Evolutionary conservation across 1,140 invertebrate genomes (phyloP), one percentile per base, ranked within the genome.

Genomic region (Trichonephila clavata): DNA sequence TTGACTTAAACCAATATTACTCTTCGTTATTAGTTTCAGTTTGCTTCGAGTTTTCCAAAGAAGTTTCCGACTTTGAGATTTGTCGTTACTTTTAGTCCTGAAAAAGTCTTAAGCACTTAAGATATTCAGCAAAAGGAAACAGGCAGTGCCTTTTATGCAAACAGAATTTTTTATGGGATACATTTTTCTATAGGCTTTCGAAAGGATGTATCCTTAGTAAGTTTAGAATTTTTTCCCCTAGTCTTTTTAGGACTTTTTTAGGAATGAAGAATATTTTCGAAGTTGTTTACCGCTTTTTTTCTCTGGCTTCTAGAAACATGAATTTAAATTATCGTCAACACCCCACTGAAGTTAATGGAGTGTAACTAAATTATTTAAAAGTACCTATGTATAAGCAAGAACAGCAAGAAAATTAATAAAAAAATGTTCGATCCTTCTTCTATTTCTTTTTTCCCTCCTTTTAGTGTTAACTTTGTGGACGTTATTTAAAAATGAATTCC

Each of bases 51-150:
- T 89, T 89, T 68, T 39, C 18, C 21, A 71, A 89, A 89, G 65
- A 89, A 89, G 87, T 89, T 88, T 89, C 65, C 65, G 21, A 89
- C 87, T 89, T 89, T 71, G 65, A 89, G 87, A 89, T 89, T 89
- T 89, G 63, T 71, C 65, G 65, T 89, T 89, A 89, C 87, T 89
- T 89, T 71, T 89, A 89, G 87, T 89, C 65, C 65, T 71, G 63
- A 89, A 89, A 89, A 89, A 89, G 87, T 89, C 87, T 71, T 68
- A 89, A 89, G 87, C 87, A 89, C 87, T 89, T 89, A 89, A 71
- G 87, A 89, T 68, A 71, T 89, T 89, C 61, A 57, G 87, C 77
- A 71, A 89, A 71, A 89, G 65, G 87, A 71, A 89, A 89, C 87
- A 71, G 43, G 87, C 87, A 89, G 63, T 71, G 87, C 16, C 87